Evolutionary conservation across 2,797 vertebrate species (phyloP).

Genomic region (Parambassis ranga): DNA sequence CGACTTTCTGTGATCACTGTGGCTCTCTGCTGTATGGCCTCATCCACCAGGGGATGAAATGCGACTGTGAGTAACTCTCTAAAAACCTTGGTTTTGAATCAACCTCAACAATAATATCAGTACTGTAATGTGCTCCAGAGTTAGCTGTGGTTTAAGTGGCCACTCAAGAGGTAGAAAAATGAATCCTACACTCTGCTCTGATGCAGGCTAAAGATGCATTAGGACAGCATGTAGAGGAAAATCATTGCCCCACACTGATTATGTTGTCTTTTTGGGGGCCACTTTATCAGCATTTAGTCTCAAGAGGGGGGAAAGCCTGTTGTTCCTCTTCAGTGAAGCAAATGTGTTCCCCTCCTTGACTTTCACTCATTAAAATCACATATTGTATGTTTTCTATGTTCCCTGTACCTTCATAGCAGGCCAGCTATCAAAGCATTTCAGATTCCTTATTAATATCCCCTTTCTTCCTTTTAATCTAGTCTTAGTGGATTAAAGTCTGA

Average conservation of each 20-base stretch:
- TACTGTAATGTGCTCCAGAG: background rate
- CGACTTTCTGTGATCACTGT: constrained; percentile 97
- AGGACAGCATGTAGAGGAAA: background rate
- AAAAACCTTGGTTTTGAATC: background rate
- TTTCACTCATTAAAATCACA: constrained; percentile 31
- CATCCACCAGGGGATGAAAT: constrained; percentile 80
- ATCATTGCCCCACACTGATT: background rate
- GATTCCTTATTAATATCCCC: constrained; percentile 39
- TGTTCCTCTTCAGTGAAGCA: constrained; percentile 5
- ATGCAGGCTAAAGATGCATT: background rate
- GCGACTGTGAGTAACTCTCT: constrained; percentile 69
- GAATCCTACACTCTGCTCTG: background rate
- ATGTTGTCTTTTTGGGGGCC: background rate
- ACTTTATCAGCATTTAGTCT: background rate
- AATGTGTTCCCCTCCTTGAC: background rate
- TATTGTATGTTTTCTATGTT: constrained; percentile 39
- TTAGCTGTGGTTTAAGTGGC: background rate
- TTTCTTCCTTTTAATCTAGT: constrained; percentile 31
- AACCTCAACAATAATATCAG: too few species aligned
- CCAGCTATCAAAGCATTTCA: background rate
- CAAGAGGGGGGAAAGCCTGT: background rate
- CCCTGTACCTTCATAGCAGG: constrained; percentile 1
- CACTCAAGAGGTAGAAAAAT: background rate
- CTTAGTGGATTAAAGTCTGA: constrained; percentile 34
- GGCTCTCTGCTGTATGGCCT: constrained; percentile 91